Conservation (phyloP, 1,140 invertebrate species). For the Cydia fagiglandana region DNA sequence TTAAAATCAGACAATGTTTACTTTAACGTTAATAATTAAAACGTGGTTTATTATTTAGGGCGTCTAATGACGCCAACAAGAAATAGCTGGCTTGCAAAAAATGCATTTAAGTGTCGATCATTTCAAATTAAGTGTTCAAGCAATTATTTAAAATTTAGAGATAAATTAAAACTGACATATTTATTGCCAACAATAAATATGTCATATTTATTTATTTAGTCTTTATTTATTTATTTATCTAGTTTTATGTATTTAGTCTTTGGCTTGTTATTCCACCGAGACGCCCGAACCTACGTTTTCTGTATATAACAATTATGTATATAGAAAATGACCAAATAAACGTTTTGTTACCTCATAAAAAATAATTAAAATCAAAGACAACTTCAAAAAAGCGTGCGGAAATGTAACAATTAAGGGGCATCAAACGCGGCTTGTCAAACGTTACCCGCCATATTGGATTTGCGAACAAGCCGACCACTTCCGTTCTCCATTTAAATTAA, state of each 20-base stretch:
- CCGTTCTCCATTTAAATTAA: conserved; percentile 32
- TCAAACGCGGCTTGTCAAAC: conserved; percentile 33
- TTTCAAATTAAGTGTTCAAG: neutral
- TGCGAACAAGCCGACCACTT: conserved; percentile 31
- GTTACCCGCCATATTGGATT: conserved; percentile 32
- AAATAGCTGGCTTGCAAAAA: conserved; percentile 3
- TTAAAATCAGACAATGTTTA: conserved; percentile 3
- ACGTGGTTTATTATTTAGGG: conserved; percentile 10
- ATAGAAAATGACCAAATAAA: neutral
- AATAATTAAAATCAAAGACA: conserved; percentile 1
- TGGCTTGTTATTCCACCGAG: no score
- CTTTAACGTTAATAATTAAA: neutral
- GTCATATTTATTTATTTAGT: no score
- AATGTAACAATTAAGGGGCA: conserved; percentile 30
- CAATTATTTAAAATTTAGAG: neutral
- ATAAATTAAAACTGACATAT: neutral
- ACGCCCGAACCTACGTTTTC: no score
- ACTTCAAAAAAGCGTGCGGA: conserved; percentile 24
- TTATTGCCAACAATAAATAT: no score
- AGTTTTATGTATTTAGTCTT: no score
- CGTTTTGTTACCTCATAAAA: conserved; percentile 28
- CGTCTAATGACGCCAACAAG: neutral
- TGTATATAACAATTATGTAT: no score
- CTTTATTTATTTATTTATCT: no score
- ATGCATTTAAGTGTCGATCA: neutral